These are phyloP conservation scores for Helicoverpa armigera DNA, from an alignment of 1,140 invertebrate genomes.

Conservation along the genomic window DNA sequence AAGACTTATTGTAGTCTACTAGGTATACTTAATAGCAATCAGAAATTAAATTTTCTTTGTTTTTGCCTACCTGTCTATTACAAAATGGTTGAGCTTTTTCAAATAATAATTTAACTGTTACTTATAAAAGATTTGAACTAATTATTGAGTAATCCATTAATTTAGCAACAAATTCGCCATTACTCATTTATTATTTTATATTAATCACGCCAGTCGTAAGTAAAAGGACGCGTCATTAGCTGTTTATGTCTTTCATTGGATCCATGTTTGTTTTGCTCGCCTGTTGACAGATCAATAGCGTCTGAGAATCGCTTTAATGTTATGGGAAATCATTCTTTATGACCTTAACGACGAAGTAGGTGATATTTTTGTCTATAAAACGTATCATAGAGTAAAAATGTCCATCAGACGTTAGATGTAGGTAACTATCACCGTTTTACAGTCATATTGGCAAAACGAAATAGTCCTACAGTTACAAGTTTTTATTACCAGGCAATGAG, in stretches of 20 bases:
- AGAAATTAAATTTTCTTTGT: no score
- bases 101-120: neutral
- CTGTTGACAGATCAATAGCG: slow-evolving; percentile 36
- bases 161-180: slow-evolving; percentile 6
- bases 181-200: slow-evolving; percentile 14
- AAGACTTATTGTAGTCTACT: no score
- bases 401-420: slow-evolving; percentile 8
- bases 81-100: neutral
- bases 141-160: neutral
- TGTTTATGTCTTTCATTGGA: slow-evolving; percentile 30
- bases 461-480: neutral
- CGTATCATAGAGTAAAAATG: slow-evolving; percentile 27
- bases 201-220: slow-evolving; percentile 30
- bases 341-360: slow-evolving; percentile 31
- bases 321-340: slow-evolving; percentile 42
- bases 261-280: slow-evolving; percentile 10
- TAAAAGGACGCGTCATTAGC: slow-evolving; percentile 30
- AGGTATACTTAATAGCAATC: no score
- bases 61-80: no score
- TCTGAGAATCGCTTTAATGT: slow-evolving; percentile 29
- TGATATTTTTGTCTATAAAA: slow-evolving; percentile 21
- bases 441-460: slow-evolving; percentile 9
- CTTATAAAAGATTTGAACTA: neutral
- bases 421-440: slow-evolving; percentile 11
- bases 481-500: slow-evolving; percentile 21